Evolutionary conservation across 2,888 invertebrate genomes (phyloP), one percentile per base, ranked within the genome.

Genomic region (Dynastes hyllus): DNA sequence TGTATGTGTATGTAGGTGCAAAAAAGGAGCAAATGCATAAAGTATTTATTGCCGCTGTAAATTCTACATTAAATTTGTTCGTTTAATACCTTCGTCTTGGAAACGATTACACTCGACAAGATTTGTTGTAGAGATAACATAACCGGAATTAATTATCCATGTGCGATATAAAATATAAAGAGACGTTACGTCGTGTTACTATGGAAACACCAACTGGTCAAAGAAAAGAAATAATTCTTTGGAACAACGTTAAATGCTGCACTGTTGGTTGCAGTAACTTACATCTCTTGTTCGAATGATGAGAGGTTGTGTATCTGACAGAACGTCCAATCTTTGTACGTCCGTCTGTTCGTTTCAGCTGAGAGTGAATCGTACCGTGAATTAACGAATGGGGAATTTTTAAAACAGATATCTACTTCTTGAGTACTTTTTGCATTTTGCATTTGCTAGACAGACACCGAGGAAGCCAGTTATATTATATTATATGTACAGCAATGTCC

Each of bases 291-390:
- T n/a, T 16, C 67, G 13, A 22, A 40, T 29, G 71, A 71, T 22
- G 71, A 13, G 58, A 73, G 32, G 32, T 78, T 70, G 77, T 78
- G 77, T 61, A 70, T 61, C 70, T 78, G 77, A 78, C 77, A 78
- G 77, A n/a, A 16, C 61, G 61, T 61, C 70, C 58, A 70, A 78
- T 70, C 70, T 45, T 58, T 40, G 27, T 13, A 53, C 0, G 32
- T 13, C 55, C 66, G 16, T 37, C 40, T 40, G n/a, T 13, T 58
- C 37, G 3, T 13, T 45, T 70, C 61, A 29, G 53, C 22, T 32
- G n/a, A 63, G 58, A 55, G 61, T 58, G 40, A 53, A 58, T 61
- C 29, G 37, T 73, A 73, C 61, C 40, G 71, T 9, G 61, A 2
- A 73, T 73, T 73, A 73, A 61, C 61, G 67, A 70, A 63, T 69